Evolutionary conservation across 2,888 invertebrate species (phyloP), one percentile per base, ranked within the genome.

Genomic region (Ischnura elegans): DNA sequence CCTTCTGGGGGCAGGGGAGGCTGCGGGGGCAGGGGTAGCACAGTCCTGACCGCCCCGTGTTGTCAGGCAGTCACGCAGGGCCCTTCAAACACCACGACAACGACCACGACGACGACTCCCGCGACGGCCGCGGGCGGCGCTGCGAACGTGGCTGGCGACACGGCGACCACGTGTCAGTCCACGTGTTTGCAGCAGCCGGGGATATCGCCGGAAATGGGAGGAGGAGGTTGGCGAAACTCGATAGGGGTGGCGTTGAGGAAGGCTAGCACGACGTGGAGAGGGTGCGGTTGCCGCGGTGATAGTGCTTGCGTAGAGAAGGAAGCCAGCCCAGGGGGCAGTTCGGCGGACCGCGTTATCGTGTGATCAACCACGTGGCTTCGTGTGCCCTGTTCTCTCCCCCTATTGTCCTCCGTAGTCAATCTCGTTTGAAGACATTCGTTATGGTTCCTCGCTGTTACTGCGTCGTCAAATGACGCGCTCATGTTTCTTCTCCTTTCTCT

Each of bases 261-360:
- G 43, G 76, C 55, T 13, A 21, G 55, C 2, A 55, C n/a, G 51
- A 87, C 76, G 46, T 87, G 87, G 87, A 93, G 85, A 47, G 47
- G 55, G 16, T 94, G 94, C 42, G 93, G 94, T 21, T 94, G 93
- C n/a, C 43, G 61, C 21, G 93, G 86, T 0, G 86, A 93, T 25
- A 36, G 87, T 0, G 93, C 93, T 25, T 94, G 93, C 46, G 94
- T 55, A 6, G 55, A 76, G 46, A 87, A 93, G n/a, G 93, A 93
- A 21, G 87, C 87, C 25, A 93, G 94, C 45, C 93, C 93, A 0
- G 94, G 86, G 16, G 93, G 86, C 29, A 93, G 93, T 66, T 93
- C 93, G 21, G 90, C 93, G n/a, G 93, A 93, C 61, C 93, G 94
- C 21, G 94, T 94, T n/a, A 94, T 94, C 13, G 94, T 94, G 19